Conservation (phyloP, 2,113 vertebrate genomes). For the Chloropsis hardwickii region DNA sequence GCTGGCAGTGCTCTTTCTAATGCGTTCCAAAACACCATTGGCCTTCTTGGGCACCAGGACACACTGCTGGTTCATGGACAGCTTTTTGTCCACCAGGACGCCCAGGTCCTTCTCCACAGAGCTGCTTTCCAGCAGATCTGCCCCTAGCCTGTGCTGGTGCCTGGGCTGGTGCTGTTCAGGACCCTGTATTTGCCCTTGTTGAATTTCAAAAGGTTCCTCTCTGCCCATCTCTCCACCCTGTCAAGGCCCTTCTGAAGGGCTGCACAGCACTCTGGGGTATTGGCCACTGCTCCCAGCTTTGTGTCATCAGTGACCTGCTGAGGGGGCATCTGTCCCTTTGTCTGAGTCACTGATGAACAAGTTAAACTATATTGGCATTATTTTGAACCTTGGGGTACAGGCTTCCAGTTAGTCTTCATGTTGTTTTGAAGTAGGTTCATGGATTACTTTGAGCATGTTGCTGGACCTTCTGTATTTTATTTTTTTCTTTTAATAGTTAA, state of each 20-base stretch:
- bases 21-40: too few relatives aligned
- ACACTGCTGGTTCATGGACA: neutral
- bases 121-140: neutral
- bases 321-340: neutral
- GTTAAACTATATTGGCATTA: neutral
- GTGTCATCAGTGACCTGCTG: neutral
- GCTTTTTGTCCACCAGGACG: fast-evolving
- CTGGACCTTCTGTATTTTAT: neutral
- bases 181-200: fast-evolving
- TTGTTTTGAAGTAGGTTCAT: neutral
- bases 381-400: neutral
- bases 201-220: neutral
- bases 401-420: neutral
- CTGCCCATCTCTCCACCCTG: neutral
- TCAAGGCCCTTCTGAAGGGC: neutral
- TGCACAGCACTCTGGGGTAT: neutral
- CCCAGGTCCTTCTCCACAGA: neutral
- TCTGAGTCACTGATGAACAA: neutral
- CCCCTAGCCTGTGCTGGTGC: neutral
- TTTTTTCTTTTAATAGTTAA: neutral
- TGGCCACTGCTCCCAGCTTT: neutral
- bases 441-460: neutral
- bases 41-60: neutral
- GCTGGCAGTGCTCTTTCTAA: neutral
- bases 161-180: too few relatives aligned